Conservation (phyloP, 2,888 invertebrate species). For the Agrilus mali region DNA sequence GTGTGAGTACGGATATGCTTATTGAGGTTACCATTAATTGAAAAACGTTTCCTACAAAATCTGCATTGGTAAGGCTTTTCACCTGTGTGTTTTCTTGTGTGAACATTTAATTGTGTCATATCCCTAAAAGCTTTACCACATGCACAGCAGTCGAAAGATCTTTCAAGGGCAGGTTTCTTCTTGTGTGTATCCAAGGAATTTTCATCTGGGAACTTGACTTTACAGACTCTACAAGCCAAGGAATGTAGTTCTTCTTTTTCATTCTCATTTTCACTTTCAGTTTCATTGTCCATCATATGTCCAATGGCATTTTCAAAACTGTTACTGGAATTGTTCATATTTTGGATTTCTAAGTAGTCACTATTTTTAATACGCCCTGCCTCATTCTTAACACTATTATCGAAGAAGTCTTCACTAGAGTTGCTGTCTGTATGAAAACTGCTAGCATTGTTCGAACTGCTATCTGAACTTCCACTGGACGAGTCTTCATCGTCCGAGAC, state of each 20-base stretch:
- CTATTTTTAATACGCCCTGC: too few relatives aligned
- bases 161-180: slow-evolving; percentile 18
- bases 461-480: too few relatives aligned
- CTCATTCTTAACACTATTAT: too few relatives aligned
- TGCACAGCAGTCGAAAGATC: slow-evolving; percentile 23
- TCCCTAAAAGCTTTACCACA: slow-evolving; percentile 27
- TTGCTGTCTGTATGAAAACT: too few relatives aligned
- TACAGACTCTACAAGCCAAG: slow-evolving; percentile 23
- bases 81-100: slow-evolving; percentile 27
- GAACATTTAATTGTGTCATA: slow-evolving; percentile 27
- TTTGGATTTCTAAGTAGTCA: too few relatives aligned
- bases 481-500: too few relatives aligned
- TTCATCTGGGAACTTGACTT: slow-evolving; percentile 15
- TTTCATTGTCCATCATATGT: too few relatives aligned
- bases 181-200: slow-evolving; percentile 19
- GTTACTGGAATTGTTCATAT: too few relatives aligned
- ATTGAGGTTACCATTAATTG: slow-evolving; percentile 28
- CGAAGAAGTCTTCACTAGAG: too few relatives aligned
- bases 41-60: slow-evolving; percentile 25
- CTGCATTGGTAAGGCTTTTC: slow-evolving; percentile 27
- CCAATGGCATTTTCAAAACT: too few relatives aligned
- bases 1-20: slow-evolving; percentile 29
- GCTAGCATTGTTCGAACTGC: too few relatives aligned
- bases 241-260: background rate
- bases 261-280: too few relatives aligned